phyloP scores from a whole-genome alignment of 2,888 invertebrate genomes.

The Ommatoiulus sabulosus region DNA sequence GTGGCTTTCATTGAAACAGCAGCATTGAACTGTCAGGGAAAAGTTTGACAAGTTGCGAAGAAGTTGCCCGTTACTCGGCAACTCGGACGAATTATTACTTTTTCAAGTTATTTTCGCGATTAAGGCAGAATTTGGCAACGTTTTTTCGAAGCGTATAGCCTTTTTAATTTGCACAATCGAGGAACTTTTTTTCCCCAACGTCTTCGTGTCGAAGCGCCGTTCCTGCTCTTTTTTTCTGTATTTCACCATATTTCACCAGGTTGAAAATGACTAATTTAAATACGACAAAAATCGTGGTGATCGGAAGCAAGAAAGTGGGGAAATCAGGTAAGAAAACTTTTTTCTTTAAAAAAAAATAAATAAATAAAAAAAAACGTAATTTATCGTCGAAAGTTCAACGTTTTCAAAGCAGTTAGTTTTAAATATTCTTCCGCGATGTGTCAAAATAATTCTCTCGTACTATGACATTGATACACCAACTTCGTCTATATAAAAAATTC shows the following conservation, averaged over 20 bases:
- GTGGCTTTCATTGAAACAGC: conserved; percentile 32
- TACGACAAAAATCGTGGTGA: conserved; percentile 42
- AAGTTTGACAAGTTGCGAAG: neutral
- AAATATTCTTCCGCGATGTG: no score
- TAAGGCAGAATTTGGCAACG: neutral
- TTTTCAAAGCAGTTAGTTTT: no score
- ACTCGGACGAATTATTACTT: neutral
- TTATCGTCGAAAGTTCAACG: no score
- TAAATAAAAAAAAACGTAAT: no score
- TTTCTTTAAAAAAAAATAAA: neutral
- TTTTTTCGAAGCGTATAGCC: neutral
- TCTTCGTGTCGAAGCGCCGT: neutral
- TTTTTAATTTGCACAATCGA: neutral
- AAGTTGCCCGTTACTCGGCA: neutral
- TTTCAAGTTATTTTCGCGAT: neutral
- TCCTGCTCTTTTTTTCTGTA: neutral
- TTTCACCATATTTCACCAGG: neutral
- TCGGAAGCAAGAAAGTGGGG: conserved; percentile 37
- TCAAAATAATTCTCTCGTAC: no score
- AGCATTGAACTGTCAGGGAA: conserved; percentile 16
- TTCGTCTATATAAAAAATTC: no score
- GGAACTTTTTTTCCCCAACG: neutral
- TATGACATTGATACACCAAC: no score
- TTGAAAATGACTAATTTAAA: conserved; percentile 42
- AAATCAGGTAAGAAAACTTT: conserved; percentile 38